A percentile compares a stretch with the other conserved stretches of the same genome.
These are phyloP conservation scores for Verasper variegatus DNA, from an alignment of 2,113 vertebrate genomes.

Conservation along the genomic window DNA sequence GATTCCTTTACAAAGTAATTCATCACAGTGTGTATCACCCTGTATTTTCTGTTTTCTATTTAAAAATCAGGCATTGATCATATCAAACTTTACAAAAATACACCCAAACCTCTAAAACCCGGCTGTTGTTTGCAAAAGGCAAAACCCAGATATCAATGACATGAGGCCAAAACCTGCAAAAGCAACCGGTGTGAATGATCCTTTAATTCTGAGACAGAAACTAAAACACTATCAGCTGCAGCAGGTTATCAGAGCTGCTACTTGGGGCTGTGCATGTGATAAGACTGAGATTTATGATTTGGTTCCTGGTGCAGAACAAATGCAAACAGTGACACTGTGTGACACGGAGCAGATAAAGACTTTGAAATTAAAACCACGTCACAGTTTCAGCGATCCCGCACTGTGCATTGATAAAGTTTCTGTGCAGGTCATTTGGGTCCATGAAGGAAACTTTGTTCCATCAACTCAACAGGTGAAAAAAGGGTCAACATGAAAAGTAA, in stretches of 20 bases:
- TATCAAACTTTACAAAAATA: not conserved
- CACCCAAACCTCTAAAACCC: not conserved
- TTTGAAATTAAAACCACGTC: slow-evolving; percentile 8
- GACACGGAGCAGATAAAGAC: slow-evolving; percentile 11
- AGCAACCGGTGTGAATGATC: not conserved
- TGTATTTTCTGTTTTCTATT: no score
- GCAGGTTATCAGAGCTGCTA: slow-evolving; percentile 21
- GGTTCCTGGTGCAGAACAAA: slow-evolving; percentile 22
- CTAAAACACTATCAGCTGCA: not conserved
- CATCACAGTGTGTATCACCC: no score
- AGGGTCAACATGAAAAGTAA: slow-evolving; percentile 8
- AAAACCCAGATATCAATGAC: not conserved
- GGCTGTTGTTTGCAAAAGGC: not conserved
- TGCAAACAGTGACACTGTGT: slow-evolving; percentile 6
- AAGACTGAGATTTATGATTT: not conserved
- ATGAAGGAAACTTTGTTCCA: not conserved
- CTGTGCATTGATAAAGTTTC: not conserved
- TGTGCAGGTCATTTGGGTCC: fast-evolving
- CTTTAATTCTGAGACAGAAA: not conserved
- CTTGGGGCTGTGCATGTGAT: slow-evolving; percentile 6
- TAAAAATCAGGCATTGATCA: no score
- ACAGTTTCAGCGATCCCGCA: not conserved
- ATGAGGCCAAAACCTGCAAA: not conserved
- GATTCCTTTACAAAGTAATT: no score
- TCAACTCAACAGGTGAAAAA: not conserved